phyloP scores from a whole-genome alignment of 2,888 invertebrate genomes.

The Plagodis dolabraria region DNA sequence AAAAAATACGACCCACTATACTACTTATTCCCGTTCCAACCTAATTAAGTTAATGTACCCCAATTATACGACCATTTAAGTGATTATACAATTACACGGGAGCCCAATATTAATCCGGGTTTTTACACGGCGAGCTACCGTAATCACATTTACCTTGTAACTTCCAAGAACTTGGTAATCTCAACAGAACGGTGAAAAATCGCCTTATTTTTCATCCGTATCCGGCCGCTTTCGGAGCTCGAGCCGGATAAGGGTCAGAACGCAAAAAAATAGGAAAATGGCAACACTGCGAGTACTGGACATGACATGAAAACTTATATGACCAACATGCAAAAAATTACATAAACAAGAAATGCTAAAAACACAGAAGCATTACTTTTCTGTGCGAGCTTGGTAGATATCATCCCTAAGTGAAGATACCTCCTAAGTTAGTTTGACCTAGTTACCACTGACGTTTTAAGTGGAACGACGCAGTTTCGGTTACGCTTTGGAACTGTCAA shows the following conservation, averaged over 20 bases:
- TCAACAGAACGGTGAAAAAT: conserved; percentile 49
- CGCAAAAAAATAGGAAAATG: background rate
- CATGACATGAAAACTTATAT: no score
- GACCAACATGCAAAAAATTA: background rate
- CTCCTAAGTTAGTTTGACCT: conserved; percentile 46
- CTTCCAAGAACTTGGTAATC: conserved; percentile 41
- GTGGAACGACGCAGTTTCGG: conserved; percentile 26
- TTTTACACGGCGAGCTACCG: conserved; percentile 19
- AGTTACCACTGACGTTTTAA: conserved; percentile 39
- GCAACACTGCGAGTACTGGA: no score
- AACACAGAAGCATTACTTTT: no score
- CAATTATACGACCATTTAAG: conserved; percentile 32
- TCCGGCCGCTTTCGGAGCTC: conserved; percentile 41
- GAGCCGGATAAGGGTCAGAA: conserved; percentile 34
- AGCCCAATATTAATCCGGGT: conserved; percentile 14
- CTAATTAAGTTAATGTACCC: conserved; percentile 31
- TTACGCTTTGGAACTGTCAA: conserved; percentile 36
- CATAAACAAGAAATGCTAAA: background rate
- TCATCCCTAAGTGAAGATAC: conserved; percentile 11
- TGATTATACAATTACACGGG: conserved; percentile 32
- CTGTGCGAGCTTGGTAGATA: conserved; percentile 3
- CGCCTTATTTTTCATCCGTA: conserved; percentile 50
- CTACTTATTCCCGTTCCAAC: conserved; percentile 13
- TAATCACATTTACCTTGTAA: conserved; percentile 33
- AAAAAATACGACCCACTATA: background rate